Percentiles rank a stretch among this genome's conserved stretches.
Evolutionary conservation across 2,113 vertebrate species (phyloP).

Genomic region (Cyanoramphus novaezelandiae): DNA sequence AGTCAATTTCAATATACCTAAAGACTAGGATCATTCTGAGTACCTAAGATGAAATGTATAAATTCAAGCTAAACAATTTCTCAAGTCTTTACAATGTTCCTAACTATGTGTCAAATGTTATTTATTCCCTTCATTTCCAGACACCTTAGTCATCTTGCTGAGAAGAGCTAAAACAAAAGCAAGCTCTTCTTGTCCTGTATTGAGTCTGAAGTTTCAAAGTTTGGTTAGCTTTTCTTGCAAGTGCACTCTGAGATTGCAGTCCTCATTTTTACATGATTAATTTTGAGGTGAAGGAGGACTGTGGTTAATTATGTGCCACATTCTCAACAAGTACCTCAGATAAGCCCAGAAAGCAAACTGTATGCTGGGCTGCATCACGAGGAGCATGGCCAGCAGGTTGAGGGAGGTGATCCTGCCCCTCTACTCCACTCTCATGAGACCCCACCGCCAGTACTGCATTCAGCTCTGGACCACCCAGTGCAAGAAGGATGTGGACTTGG

Average conservation of each 20-base stretch:
- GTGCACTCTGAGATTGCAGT: neutral
- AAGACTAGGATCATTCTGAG: neutral
- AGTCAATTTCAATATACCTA: neutral
- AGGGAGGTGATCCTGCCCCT: neutral
- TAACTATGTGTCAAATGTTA: neutral
- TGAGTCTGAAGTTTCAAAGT: neutral
- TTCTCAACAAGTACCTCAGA: neutral
- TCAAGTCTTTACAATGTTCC: neutral
- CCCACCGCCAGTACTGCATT: neutral
- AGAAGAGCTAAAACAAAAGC: neutral
- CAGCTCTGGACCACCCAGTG: neutral
- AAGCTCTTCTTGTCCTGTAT: neutral
- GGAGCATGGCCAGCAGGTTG: neutral
- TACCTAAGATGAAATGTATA: neutral
- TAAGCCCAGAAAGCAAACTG: neutral
- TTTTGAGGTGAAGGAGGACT: neutral
- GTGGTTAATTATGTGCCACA: neutral
- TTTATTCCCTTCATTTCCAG: neutral
- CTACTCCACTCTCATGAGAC: neutral
- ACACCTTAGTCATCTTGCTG: neutral
- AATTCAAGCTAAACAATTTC: neutral
- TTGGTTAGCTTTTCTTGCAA: neutral
- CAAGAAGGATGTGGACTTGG: neutral
- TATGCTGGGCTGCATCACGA: neutral
- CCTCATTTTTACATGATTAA: neutral